A percentile compares a stretch with the other conserved stretches of the same genome.
These are phyloP conservation scores for Aurelia aurita complex sp. Pacific DNA, from an alignment of 30 jellyfish, hydroid and myxozoan genomes.

Conservation along the genomic window DNA sequence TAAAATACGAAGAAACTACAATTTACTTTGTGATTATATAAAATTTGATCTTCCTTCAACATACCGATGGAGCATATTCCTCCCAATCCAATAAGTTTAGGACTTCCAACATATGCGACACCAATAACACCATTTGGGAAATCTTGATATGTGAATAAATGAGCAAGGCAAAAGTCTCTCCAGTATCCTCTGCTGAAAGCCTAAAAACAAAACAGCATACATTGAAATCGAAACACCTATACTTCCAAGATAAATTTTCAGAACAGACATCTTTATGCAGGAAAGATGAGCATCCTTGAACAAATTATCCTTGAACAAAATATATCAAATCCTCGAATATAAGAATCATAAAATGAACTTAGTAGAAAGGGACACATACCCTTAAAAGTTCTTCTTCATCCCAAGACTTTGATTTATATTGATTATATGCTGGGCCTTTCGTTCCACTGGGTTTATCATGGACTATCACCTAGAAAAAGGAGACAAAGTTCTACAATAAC, in stretches of 20 bases:
- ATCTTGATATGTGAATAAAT: slow-evolving; percentile 90
- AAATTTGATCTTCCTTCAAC: no score
- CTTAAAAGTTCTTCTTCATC: slow-evolving; percentile 44
- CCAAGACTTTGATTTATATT: slow-evolving; percentile 37
- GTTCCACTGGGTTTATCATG: slow-evolving; percentile 59
- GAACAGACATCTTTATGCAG: no score
- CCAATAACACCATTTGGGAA: slow-evolving; percentile 93
- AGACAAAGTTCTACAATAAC: neutral
- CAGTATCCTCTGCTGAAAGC: slow-evolving; percentile 85
- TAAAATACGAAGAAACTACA: no score
- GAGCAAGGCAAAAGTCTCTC: slow-evolving; percentile 83
- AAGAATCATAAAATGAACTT: no score
- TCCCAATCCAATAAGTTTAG: slow-evolving; percentile 52
- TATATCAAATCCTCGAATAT: no score
- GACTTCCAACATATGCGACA: slow-evolving; percentile 88
- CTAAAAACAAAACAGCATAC: slow-evolving; percentile 22
- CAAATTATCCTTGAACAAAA: no score
- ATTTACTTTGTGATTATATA: no score
- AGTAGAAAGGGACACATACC: neutral
- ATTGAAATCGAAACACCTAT: neutral
- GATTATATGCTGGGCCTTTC: slow-evolving; percentile 51
- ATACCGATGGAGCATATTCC: slow-evolving; percentile 83
- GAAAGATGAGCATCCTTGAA: no score
- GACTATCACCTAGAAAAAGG: slow-evolving; percentile 31
- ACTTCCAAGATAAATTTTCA: no score